Evolutionary conservation across 2,888 invertebrate genomes (phyloP), one percentile per base, ranked within the genome.

Genomic region (Penaeus monodon): DNA sequence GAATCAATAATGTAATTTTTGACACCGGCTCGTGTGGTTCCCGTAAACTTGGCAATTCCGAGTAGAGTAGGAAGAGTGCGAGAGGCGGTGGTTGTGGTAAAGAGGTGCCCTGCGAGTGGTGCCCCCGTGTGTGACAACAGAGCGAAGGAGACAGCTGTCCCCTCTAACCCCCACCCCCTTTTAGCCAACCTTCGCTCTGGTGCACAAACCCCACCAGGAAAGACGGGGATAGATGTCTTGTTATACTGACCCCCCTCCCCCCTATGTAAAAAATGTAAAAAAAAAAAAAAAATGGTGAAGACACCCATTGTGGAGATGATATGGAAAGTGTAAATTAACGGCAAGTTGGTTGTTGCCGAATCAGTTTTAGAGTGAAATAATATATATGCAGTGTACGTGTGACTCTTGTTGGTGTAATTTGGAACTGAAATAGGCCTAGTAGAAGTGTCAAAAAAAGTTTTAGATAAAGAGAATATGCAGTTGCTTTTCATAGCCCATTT

Each of bases 11-110:
- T 78, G 78, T 78, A 78, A 57, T 57, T 80, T 64, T 80, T 80
- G 65, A 65, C 80, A 80, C 33, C 64, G 38, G 80, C 66, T 68
- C 81, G 81, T 68, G 76, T 57, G 57, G 57, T 65, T 77, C 78
- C 84, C 78, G 84, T 84, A 84, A 84, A 78, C 64, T 84, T 84
- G 84, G 68, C 68, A 77, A 66, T 77, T 70, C 27, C 27, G 70
- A 73, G 81, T 73, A 70, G 81, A 57, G 27, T 44, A 29, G 29
- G 81, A 29, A n/a, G 80, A 80, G 65, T 64, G 79, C 38, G 79
- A 44, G 81, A 81, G 81, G 29, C 81, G 73, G 73, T 73, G 73
- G 73, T 68, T 73, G 73, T 73, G 73, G 73, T 73, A 24, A 29
- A 33, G n/a, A 38, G 80, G 38, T 38, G 81, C 27, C 57, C 24